These are phyloP conservation scores for Chionomys nivalis DNA, from an alignment of 2,113 vertebrate species.

Conservation along the genomic window DNA sequence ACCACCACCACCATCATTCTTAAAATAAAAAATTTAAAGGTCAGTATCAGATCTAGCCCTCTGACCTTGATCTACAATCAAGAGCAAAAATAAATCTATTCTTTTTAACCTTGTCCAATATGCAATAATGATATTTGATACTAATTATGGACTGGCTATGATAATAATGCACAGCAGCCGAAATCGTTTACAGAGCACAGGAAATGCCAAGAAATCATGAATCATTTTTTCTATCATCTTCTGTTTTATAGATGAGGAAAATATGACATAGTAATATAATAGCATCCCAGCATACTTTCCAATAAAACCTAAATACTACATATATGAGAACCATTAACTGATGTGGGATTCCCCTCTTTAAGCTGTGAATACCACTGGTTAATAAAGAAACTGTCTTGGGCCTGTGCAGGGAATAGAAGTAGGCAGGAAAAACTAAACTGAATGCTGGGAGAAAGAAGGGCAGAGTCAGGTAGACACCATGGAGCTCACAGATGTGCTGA, in stretches of 20 bases:
- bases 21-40: not conserved
- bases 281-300: not conserved
- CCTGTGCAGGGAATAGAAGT: too few species aligned
- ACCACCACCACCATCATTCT: constrained; percentile 9
- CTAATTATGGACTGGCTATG: not conserved
- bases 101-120: not conserved
- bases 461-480: too few species aligned
- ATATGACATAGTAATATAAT: not conserved
- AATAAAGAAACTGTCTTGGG: too few species aligned
- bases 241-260: not conserved
- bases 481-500: too few species aligned
- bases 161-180: not conserved
- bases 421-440: too few species aligned
- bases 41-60: not conserved
- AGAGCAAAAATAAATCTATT: not conserved
- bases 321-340: not conserved
- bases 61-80: not conserved
- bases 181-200: not conserved
- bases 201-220: not conserved
- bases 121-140: not conserved
- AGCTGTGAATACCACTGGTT: too few species aligned
- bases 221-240: not conserved
- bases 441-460: too few species aligned
- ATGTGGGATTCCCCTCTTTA: too few species aligned
- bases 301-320: not conserved